phyloP scores from a whole-genome alignment of 2,113 vertebrate genomes.

The Arizona elegans region DNA sequence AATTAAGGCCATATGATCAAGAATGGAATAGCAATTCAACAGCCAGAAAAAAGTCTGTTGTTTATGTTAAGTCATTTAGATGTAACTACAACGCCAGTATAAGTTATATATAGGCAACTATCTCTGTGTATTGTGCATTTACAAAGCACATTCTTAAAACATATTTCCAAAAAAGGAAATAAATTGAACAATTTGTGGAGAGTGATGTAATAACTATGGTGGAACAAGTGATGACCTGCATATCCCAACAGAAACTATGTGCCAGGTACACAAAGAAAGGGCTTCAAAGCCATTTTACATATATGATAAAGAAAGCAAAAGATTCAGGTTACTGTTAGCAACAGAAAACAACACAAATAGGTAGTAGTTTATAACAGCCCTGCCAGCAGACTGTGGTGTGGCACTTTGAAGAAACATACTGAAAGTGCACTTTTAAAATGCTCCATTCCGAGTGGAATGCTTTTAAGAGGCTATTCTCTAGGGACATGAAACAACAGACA shows the following conservation, averaged over 20 bases:
- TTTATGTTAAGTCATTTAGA: conserved; percentile 42
- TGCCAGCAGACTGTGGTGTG: conserved; percentile 42
- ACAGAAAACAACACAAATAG: conserved; percentile 46
- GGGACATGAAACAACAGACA: conserved; percentile 60
- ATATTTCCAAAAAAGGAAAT: not conserved
- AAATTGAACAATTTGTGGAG: not conserved
- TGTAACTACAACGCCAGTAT: conserved; percentile 33
- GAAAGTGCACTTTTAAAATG: conserved; percentile 16
- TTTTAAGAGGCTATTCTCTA: conserved; percentile 54
- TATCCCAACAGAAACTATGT: not conserved
- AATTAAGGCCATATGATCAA: conserved; percentile 54
- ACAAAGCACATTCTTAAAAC: not conserved
- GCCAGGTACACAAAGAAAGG: conserved; percentile 8
- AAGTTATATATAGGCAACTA: conserved; percentile 26
- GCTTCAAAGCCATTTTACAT: conserved; percentile 43
- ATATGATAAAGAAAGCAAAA: conserved; percentile 50
- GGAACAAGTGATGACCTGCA: not conserved
- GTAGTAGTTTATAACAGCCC: conserved; percentile 52
- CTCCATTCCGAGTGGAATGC: conserved; percentile 17
- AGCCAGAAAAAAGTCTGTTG: conserved; percentile 27
- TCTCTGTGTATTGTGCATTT: not conserved
- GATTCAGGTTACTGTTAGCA: conserved; percentile 51
- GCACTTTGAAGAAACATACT: conserved; percentile 31
- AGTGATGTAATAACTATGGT: not conserved
- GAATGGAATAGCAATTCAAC: conserved; percentile 37